phyloP scores from a whole-genome alignment of 1,140 invertebrate genomes.

The Nebria ingens region DNA sequence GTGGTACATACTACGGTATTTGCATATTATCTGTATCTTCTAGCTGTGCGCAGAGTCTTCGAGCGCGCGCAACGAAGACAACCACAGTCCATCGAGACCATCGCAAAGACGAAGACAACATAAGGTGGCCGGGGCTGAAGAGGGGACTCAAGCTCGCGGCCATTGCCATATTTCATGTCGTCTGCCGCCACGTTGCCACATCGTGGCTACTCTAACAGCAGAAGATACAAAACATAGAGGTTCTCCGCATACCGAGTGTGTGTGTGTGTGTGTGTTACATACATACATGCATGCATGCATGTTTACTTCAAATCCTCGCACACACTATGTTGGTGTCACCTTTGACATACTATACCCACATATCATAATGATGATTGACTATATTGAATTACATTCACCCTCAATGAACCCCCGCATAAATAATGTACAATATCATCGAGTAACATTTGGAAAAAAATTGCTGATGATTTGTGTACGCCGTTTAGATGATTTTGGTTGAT shows the following conservation, averaged over 20 bases:
- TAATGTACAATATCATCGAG: no score
- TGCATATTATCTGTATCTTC: constrained; percentile 16
- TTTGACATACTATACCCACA: no score
- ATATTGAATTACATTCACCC: no score
- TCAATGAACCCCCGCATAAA: no score
- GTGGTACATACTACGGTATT: constrained; percentile 14
- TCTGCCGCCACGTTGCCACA: constrained; percentile 26
- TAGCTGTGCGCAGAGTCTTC: neutral
- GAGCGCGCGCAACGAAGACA: constrained; percentile 11
- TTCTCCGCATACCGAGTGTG: neutral
- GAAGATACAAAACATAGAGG: neutral
- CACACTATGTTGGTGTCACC: no score
- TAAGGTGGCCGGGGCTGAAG: neutral
- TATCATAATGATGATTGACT: no score
- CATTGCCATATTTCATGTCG: constrained; percentile 31
- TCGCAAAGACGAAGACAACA: neutral
- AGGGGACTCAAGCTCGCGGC: constrained; percentile 20
- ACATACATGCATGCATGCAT: no score
- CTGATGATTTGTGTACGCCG: no score
- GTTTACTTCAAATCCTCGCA: no score
- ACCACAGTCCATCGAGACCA: neutral
- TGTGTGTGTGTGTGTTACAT: no score
- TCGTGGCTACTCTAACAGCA: neutral
- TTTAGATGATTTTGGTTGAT: no score
- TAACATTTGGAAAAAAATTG: no score